Conservation (phyloP, 2,888 invertebrate genomes). For the Drosophila cognata region DNA sequence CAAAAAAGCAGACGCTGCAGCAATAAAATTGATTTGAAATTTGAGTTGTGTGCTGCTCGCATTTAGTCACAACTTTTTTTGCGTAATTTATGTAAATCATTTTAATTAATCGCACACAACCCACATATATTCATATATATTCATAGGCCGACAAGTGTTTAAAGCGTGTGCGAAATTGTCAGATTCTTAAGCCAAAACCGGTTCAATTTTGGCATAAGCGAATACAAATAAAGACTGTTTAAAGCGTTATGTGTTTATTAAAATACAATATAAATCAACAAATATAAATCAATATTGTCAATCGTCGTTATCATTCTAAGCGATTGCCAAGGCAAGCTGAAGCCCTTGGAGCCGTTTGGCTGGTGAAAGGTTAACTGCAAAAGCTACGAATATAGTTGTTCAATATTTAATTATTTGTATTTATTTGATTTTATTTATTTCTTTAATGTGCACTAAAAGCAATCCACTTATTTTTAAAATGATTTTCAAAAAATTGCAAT, state of each 20-base stretch:
- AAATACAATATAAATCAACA: conserved; percentile 8
- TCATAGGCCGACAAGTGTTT: conserved; percentile 30
- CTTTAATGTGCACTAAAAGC: background rate
- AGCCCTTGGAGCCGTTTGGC: conserved; percentile 49
- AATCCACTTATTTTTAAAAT: background rate
- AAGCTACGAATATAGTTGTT: background rate
- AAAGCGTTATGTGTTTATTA: conserved; percentile 22
- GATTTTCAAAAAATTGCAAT: background rate
- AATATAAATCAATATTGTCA: background rate
- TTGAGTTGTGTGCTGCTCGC: conserved; percentile 49
- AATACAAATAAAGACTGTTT: conserved; percentile 11
- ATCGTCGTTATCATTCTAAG: conserved; percentile 54
- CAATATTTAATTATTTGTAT: background rate
- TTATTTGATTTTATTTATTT: background rate
- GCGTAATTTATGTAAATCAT: conserved; percentile 54
- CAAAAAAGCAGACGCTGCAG: conserved; percentile 34
- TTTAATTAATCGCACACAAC: conserved; percentile 53
- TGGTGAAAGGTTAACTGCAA: conserved; percentile 57
- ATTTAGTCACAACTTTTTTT: conserved; percentile 44
- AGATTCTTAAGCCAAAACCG: conserved; percentile 31
- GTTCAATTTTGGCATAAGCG: conserved; percentile 22
- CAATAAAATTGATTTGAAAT: conserved; percentile 46
- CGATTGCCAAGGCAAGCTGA: conserved; percentile 49
- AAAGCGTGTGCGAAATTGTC: conserved; percentile 38
- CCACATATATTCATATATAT: conserved; percentile 9